A percentile compares a stretch with the other conserved stretches of the same genome.
These are phyloP conservation scores for Zeuzera pyrina DNA, from an alignment of 2,888 invertebrate genomes.

Conservation along the genomic window DNA sequence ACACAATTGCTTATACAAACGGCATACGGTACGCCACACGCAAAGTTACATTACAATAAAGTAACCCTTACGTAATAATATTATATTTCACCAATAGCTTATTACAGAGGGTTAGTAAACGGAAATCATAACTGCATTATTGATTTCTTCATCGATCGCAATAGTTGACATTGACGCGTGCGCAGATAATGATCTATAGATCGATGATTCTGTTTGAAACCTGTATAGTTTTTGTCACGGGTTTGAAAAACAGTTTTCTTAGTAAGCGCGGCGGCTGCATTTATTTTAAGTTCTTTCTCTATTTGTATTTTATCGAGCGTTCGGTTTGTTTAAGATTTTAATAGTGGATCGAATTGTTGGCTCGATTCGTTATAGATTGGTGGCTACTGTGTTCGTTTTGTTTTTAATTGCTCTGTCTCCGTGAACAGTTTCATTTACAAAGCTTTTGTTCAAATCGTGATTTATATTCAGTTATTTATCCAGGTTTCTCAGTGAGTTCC, in stretches of 20 bases:
- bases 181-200: conserved; percentile 44
- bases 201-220: conserved; percentile 36
- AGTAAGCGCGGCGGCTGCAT: conserved; percentile 13
- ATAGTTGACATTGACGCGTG: conserved; percentile 41
- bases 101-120: conserved; percentile 26
- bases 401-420: too few relatives aligned
- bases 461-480: too few relatives aligned
- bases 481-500: too few relatives aligned
- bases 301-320: background rate
- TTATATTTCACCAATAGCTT: conserved; percentile 47
- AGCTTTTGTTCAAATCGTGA: too few relatives aligned
- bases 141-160: conserved; percentile 39
- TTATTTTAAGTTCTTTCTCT: background rate
- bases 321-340: background rate
- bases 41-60: conserved; percentile 5
- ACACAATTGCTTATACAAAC: conserved; percentile 29
- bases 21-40: conserved; percentile 17
- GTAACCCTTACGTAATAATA: conserved; percentile 49
- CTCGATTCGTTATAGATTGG: too few relatives aligned
- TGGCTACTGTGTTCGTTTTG: too few relatives aligned
- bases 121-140: conserved; percentile 39
- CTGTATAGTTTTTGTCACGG: conserved; percentile 44
- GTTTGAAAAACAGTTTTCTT: conserved; percentile 15
- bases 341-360: too few relatives aligned
- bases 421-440: too few relatives aligned